These are phyloP conservation scores for Gephyroberyx darwinii DNA, from an alignment of 2,797 vertebrate genomes.

Conservation along the genomic window DNA sequence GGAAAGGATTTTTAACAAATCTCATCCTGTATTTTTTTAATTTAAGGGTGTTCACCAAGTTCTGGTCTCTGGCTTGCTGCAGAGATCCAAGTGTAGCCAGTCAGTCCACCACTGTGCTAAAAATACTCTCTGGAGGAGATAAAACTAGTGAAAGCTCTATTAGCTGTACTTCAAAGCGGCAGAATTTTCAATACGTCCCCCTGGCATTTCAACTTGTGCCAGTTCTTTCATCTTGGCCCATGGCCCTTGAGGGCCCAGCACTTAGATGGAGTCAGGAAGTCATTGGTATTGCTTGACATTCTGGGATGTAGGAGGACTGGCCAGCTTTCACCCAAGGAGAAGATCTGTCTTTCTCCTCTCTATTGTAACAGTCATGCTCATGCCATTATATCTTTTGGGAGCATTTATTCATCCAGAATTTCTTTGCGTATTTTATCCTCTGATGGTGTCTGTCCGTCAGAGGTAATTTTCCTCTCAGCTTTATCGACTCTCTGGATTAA, in stretches of 20 bases:
- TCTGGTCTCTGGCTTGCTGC: constrained; percentile 28
- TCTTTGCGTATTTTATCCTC: constrained; percentile 31
- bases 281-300: constrained; percentile 66
- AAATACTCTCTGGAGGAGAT: constrained; percentile 72
- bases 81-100: constrained; percentile 47
- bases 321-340: constrained; percentile 9
- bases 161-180: constrained; percentile 80
- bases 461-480: constrained; percentile 20
- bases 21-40: no score
- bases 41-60: constrained; percentile 23
- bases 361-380: constrained; percentile 20
- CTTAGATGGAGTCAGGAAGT: constrained; percentile 79
- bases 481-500: constrained; percentile 27
- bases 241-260: constrained; percentile 67
- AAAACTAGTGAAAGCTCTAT: constrained; percentile 76
- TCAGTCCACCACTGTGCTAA: constrained; percentile 62
- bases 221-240: constrained; percentile 81
- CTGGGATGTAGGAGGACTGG: constrained; percentile 53
- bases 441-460: constrained; percentile 20
- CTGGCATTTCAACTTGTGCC: constrained; percentile 79
- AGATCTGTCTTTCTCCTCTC: neutral
- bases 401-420: constrained; percentile 3
- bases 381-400: neutral
- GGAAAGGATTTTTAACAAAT: no score
- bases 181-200: constrained; percentile 72